Conservation (phyloP, 2,113 vertebrate genomes). For the Benitochromis conjunctus region DNA sequence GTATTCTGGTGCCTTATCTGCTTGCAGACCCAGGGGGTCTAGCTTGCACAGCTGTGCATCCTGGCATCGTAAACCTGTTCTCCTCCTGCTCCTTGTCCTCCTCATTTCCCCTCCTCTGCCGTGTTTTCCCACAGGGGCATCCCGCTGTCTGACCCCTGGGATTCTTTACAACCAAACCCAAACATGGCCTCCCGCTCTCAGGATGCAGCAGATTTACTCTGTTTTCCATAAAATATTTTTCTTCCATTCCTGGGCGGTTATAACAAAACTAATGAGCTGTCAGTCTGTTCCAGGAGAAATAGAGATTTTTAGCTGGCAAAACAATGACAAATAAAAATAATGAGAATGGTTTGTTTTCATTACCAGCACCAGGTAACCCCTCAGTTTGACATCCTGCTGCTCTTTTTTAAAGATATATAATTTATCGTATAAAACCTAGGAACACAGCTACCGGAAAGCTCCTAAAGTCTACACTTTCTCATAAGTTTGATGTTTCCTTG, state of each 20-base stretch:
- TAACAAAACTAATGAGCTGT: constrained; percentile 49
- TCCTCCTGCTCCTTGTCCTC: constrained; percentile 51
- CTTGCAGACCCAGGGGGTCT: background rate
- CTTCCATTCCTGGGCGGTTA: constrained; percentile 13
- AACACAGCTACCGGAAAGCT: background rate
- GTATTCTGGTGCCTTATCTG: background rate
- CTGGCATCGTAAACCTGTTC: constrained; percentile 32
- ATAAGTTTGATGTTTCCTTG: background rate
- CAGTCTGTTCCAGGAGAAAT: background rate
- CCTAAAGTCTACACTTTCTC: background rate
- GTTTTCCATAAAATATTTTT: constrained; percentile 26
- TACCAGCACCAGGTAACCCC: background rate
- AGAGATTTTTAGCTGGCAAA: constrained; percentile 27
- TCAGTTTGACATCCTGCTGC: background rate
- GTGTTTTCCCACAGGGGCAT: constrained; percentile 26
- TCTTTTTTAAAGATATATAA: background rate
- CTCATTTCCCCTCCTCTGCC: constrained; percentile 11
- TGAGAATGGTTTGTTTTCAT: constrained; percentile 5
- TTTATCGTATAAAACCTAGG: background rate
- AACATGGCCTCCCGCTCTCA: constrained; percentile 14
- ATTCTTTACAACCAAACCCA: constrained; percentile 27
- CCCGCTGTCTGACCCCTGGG: constrained; percentile 26
- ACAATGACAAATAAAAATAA: constrained; percentile 2
- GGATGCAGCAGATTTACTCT: constrained; percentile 28
- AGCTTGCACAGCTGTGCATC: constrained; percentile 18